Evolutionary conservation across 2,888 invertebrate species (phyloP).

Genomic region (Hemistola chrysoprasaria): DNA sequence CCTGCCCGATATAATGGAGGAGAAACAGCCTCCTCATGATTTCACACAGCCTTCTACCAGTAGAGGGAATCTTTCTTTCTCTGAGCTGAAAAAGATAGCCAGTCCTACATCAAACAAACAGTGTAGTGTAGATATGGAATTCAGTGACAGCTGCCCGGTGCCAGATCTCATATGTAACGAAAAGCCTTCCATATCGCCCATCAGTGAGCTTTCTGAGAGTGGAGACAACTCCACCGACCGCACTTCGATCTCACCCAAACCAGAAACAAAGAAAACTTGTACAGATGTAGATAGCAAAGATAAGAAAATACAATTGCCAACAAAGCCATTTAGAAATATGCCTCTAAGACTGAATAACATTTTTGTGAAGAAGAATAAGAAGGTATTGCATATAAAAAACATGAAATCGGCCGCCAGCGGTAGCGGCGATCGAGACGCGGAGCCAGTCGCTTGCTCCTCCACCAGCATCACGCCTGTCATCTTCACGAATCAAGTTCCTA

Average conservation of each 20-base stretch:
- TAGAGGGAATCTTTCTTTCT: slow-evolving; percentile 61
- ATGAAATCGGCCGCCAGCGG: slow-evolving; percentile 40
- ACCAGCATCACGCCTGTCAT: slow-evolving; percentile 52
- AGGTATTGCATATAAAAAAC: slow-evolving; percentile 72
- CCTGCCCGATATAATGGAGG: slow-evolving; percentile 69
- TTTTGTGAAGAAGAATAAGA: slow-evolving; percentile 72
- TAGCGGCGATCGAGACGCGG: slow-evolving; percentile 34
- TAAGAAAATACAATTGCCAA: slow-evolving; percentile 40
- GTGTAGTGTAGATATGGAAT: slow-evolving; percentile 53
- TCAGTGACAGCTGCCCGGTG: slow-evolving; percentile 70
- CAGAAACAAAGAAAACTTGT: slow-evolving; percentile 26
- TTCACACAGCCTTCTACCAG: slow-evolving; percentile 49
- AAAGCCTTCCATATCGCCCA: slow-evolving; percentile 76
- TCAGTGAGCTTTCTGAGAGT: slow-evolving; percentile 73
- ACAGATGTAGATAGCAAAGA: slow-evolving; percentile 35
- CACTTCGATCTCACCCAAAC: slow-evolving; percentile 50
- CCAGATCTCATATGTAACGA: slow-evolving; percentile 79
- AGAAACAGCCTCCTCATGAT: slow-evolving; percentile 48
- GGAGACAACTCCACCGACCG: slow-evolving; percentile 68
- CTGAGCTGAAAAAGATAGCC: slow-evolving; percentile 72
- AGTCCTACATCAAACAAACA: slow-evolving; percentile 58
- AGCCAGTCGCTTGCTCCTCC: slow-evolving; percentile 55
- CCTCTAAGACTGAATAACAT: slow-evolving; percentile 66
- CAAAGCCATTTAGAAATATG: slow-evolving; percentile 48
- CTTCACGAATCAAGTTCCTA: slow-evolving; percentile 55